Base-by-base conservation (phyloP, 2,888 invertebrate species). In the Eupithecia tripunctaria region DNA sequence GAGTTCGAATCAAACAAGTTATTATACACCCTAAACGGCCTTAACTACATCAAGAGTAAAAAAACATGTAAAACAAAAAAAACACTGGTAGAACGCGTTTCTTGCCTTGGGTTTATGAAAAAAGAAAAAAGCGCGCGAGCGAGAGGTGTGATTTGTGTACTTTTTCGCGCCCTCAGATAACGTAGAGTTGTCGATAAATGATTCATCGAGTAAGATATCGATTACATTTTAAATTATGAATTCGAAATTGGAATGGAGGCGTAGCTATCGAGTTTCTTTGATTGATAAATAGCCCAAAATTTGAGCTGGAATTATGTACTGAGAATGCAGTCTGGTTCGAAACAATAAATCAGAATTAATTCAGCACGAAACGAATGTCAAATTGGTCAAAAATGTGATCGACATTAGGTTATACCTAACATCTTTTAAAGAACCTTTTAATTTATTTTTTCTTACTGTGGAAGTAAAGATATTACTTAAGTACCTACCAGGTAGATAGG, bases 131-230 rank as follows among this genome's bases (percentile, higher is more conserved):
- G 68, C 56, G 69, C 51, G 78, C 81, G 83, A 87, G 85, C 82
- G 88, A 89, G 89, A 92, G 88, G 90, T 90, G 92, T 91, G 92
- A 93, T 92, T 92, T 93, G 92, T 92, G 87, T 89, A 88, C 88
- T 88, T 91, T 89, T 92, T 91, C 90, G 87, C 91, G 86, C 90
- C 86, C 81, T 80, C 82, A 88, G 88, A 91, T 91, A 91, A 89
- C 76, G 77, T 81, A 85, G 84, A 85, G 86, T 82, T 82, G 82
- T 84, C 86, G 88, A 89, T 89, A 86, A 87, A 86, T 89, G 87
- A 88, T 88, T 85, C 81, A 85, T 83, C 82, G 82, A 85, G 82
- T 84, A 82, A 84, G 86, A 88, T 91, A 89, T 89, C 88, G 87
- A 87, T 87, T 88, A 83, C 83, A 75, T 83, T 83, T 80, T 80